A percentile compares a stretch with the other conserved stretches of the same genome.
These are phyloP conservation scores for Trichonephila clavata DNA, from an alignment of 1,140 invertebrate species.

Conservation along the genomic window DNA sequence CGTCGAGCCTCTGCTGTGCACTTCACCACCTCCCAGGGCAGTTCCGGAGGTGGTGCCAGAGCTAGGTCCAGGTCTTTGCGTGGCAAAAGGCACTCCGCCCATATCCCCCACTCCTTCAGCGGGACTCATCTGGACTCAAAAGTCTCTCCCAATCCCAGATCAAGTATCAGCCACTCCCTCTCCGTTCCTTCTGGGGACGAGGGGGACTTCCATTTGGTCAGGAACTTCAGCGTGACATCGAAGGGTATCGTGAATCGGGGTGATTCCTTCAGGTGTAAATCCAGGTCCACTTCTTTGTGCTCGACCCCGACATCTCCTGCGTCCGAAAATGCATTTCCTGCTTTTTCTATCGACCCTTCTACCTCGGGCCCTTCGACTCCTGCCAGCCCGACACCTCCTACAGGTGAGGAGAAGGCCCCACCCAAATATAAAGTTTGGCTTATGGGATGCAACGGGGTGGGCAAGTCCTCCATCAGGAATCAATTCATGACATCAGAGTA, in stretches of 20 bases:
- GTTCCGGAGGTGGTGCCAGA: not conserved
- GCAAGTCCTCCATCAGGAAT: conserved; percentile 94
- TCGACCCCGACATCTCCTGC: conserved; percentile 55
- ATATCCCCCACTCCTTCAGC: conserved; percentile 35
- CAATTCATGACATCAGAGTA: conserved; percentile 97
- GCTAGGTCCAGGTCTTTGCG: conserved; percentile 32
- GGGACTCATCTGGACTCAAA: conserved; percentile 38
- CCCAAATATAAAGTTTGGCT: conserved; percentile 90
- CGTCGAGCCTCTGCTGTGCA: conserved; percentile 47
- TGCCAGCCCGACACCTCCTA: not conserved
- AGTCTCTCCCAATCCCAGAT: not conserved
- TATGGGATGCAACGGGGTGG: conserved; percentile 91
- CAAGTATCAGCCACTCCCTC: conserved; percentile 63
- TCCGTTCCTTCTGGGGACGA: conserved; percentile 74
- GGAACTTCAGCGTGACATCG: conserved; percentile 93
- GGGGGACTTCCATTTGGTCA: conserved; percentile 84
- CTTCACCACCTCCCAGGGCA: not conserved
- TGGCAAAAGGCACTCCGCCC: conserved; percentile 41
- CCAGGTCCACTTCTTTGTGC: conserved; percentile 79
- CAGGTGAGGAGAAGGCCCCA: not conserved
- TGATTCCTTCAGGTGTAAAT: conserved; percentile 84
- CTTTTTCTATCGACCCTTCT: conserved; percentile 76
- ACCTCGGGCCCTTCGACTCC: conserved; percentile 80
- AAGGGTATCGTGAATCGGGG: conserved; percentile 91
- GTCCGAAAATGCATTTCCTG: conserved; percentile 51